Base-by-base conservation (phyloP, 1,140 invertebrate genomes). In the Drosophila jambulina region DNA sequence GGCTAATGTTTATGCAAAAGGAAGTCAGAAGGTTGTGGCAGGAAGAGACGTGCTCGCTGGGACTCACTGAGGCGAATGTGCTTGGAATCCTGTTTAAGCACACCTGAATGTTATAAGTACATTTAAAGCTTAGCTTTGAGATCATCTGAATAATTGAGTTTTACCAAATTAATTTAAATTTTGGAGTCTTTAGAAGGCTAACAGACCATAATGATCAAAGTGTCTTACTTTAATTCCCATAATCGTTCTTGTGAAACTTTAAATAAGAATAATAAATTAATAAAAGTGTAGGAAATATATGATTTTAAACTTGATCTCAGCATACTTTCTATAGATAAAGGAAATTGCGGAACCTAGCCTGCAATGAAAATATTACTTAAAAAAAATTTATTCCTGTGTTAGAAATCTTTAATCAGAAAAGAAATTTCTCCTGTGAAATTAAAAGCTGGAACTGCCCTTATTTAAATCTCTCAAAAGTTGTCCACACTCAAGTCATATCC, bases 1-100 rank as follows among this genome's bases (percentile, higher is more conserved):
- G 77, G 67, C 65, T 82, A 86, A 70, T 85, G 78, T 75, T 82
- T 82, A 86, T 85, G 82, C 82, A 80, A 38, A 74, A 56, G 65
- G 43, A 53, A 72, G 29, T 60, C 32, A 34, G 34, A 49, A 51
- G 45, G 38, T 12, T 48, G 49, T 23, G 62, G 53, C 19, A 12
- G 34, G 34, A 68, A 19, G 29, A 25, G 53, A 34, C 23, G 25
- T 23, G 51, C 32, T 40, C 34, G 25, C 21, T 70, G 46, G 53
- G 36, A 72, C 27, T 72, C 45, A 60, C 10, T 46, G 17, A 72
- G 29, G 45, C 45, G 54, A 51, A 59, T 32, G 23, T 59, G 68
- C 45, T 69, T 32, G 51, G 25, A 68, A 70, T 68, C 67, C 48
- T n/a, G 32, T 40, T 71, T n/a, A 21, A 23, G 23, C 34, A 36